Evolutionary conservation across 1,140 invertebrate species (phyloP), one percentile per base, ranked within the genome.

Genomic region (Pristionchus pacificus): DNA sequence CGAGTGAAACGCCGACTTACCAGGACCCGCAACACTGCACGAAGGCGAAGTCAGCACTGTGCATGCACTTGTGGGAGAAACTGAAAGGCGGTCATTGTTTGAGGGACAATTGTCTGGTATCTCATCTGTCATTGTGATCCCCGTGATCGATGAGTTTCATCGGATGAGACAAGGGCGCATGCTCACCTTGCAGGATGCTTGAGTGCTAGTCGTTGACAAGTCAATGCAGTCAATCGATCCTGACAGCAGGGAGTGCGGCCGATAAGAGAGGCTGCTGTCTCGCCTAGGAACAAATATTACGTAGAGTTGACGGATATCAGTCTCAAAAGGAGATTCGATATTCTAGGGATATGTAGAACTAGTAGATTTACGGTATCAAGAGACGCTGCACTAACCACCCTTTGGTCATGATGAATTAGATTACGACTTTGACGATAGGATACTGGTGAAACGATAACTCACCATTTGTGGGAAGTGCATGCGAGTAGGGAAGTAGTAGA

Each of bases 241-340:
- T 74, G 27, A 63, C 79, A 80, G 64, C 79, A 80, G 6, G 79
- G 79, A 32, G 79, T 82, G 65, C 79, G 62, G 15, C 79, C 79
- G 14, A 49, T 27, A 13, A 79, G 70, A 3, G 66, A 62, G 0
- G 60, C 77, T 28, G 38, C 6, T 10, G 38, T 49, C 6, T 49
- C 6, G 6, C 38, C 38, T 49, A 19, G 38, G n/a, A n/a, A n/a
- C n/a, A n/a, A 60, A 58, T 19, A 72, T 66, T 58, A 58, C 49
- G 31, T 60, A 63, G 1, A 55, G 69, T 60, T 58, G 69, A 29
- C 38, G 58, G 57, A 71, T 31, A 32, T 60, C 65, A 38, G 65
- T 30, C 24, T 66, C 59, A 30, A 57, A 55, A 29, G 60, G 24
- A 25, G n/a, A 33, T 31, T 49, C 61, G 38, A 33, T 29, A 64